Evolutionary conservation across 2,888 invertebrate species (phyloP), one percentile per base, ranked within the genome.

Genomic region (Noctua pronuba): DNA sequence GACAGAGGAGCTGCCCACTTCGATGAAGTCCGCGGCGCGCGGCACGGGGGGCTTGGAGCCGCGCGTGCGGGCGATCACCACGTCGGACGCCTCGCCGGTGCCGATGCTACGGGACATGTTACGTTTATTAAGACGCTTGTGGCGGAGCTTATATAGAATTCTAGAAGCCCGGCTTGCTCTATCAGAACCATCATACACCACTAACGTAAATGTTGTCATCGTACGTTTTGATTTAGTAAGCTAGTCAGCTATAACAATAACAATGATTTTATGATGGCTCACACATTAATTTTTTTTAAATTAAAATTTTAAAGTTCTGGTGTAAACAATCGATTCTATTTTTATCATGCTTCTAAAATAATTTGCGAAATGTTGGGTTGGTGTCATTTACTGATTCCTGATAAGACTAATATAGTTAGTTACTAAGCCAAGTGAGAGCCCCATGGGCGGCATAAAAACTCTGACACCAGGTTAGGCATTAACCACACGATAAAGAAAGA

Each of bases 31-130:
- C 7, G 98, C 98, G 77, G 99, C 99, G 93, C 98, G 98, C 0
- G 99, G 99, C 76, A 98, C 98, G 64, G 99, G 98, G 5, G 99
- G 99, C 95, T 99, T 99, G 86, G 99, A 98, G 87, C 99, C 99
- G 90, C 99, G 98, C 0, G 99, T 99, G 88, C 98, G 98, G 0
- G 99, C 98, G 90, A 98, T 99, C 76, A 99, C 97, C 84, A 98
- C 98, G 92, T 99, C 98, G 0, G 99, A 99, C 2, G 98, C 98
- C 92, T 99, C 98, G 74, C 99, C 99, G 49, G 98, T 98, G 86
- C 99, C 99, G 96, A 99, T 99, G 90, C 98, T 99, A 90, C 0
- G n/a, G 2, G 7, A 6, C 52, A 49, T 28, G 6, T 18, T 11
- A 44, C 41, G 16, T 24, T 44, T 21, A 1, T 49, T 38, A 35